Conservation (phyloP, 2,888 invertebrate species). For the Agrochola macilenta region DNA sequence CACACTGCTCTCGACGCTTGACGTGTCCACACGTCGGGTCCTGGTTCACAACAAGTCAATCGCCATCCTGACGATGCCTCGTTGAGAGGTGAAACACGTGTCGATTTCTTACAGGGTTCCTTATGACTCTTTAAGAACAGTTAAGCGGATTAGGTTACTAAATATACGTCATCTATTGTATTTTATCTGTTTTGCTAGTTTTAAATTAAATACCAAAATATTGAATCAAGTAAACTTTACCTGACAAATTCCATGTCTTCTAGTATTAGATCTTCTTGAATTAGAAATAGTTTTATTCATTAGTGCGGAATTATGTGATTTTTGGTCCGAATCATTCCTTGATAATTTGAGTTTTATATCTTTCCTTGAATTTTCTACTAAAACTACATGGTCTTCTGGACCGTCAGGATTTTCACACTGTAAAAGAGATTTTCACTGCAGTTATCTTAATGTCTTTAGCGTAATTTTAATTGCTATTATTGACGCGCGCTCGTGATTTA, state of each 20-base stretch:
- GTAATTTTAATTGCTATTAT: neutral
- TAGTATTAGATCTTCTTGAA: slow-evolving; percentile 17
- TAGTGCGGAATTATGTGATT: neutral
- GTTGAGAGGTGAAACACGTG: too few relatives aligned
- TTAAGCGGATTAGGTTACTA: too few relatives aligned
- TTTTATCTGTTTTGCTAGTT: too few relatives aligned
- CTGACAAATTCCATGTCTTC: slow-evolving; percentile 53
- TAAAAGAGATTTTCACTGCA: neutral
- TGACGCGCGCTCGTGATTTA: neutral
- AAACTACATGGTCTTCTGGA: neutral
- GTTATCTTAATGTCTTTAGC: too few relatives aligned
- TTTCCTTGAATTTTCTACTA: slow-evolving; percentile 29
- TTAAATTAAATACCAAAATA: neutral
- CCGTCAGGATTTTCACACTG: slow-evolving; percentile 24
- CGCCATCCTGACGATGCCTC: too few relatives aligned
- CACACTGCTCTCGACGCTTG: too few relatives aligned
- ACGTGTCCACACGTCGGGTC: too few relatives aligned
- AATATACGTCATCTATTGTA: too few relatives aligned
- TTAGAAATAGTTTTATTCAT: slow-evolving; percentile 2
- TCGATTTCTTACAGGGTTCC: too few relatives aligned
- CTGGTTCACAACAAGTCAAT: too few relatives aligned
- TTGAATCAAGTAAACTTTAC: slow-evolving; percentile 17
- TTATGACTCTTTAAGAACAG: too few relatives aligned
- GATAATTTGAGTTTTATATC: neutral
- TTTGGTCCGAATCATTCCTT: neutral